Evolutionary conservation across 2,797 vertebrate species (phyloP).

Genomic region (Cuculus canorus): DNA sequence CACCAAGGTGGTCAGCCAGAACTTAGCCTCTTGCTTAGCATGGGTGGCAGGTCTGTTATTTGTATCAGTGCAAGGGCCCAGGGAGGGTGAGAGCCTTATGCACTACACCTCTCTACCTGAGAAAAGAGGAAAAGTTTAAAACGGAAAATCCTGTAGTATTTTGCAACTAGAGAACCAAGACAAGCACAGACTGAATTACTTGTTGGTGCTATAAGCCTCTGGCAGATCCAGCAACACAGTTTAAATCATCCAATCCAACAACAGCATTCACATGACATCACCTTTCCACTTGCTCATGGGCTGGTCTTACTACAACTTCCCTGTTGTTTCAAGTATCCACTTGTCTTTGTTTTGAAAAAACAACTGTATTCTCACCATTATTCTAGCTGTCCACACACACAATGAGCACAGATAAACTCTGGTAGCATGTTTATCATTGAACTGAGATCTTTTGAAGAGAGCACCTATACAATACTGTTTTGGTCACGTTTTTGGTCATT

Average conservation of each 20-base stretch:
- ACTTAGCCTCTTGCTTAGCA: not conserved
- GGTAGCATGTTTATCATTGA: not conserved
- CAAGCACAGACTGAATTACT: not conserved
- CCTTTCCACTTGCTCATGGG: not conserved
- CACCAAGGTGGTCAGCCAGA: not conserved
- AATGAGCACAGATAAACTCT: not conserved
- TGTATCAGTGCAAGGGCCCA: not conserved
- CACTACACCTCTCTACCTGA: too few relatives aligned
- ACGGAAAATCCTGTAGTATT: not conserved
- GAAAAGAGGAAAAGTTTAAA: not conserved
- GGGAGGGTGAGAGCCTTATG: not conserved
- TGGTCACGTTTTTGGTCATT: not conserved
- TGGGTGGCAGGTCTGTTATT: not conserved
- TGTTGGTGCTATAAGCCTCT: not conserved
- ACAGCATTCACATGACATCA: not conserved
- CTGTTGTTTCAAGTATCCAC: not conserved
- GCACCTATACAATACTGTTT: accelerated
- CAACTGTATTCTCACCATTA: not conserved
- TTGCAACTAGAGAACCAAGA: not conserved
- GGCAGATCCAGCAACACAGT: not conserved
- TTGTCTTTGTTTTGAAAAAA: conserved; percentile 16
- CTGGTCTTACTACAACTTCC: not conserved
- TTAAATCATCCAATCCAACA: not conserved
- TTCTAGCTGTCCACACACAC: not conserved
- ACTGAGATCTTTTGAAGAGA: not conserved